Evolutionary conservation across 2,888 invertebrate genomes (phyloP), one percentile per base, ranked within the genome.

Genomic region (Cepaea hortensis): DNA sequence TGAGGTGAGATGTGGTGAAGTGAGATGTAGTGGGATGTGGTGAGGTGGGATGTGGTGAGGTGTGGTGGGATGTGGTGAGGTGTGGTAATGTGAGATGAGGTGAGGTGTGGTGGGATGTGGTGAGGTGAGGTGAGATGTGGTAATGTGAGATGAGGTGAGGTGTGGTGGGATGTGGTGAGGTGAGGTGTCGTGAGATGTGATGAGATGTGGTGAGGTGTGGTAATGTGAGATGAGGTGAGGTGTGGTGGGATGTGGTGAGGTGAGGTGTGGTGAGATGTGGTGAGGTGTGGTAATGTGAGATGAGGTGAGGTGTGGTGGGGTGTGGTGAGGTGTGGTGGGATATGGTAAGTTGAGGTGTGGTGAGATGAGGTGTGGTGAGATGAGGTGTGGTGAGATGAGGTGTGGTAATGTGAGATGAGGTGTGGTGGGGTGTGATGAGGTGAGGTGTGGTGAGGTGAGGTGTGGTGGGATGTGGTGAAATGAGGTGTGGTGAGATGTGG

Each of bases 161-260:
- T 50, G 75, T 35, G 61, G n/a, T 62, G 83, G 55, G 83, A 50
- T 35, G 48, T 35, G 2, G 83, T 62, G 73, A 82, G 82, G 65
- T 23, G 11, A 65, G 65, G 65, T 65, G 1, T 15, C 0, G 65
- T 65, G 65, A 65, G 65, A 18, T 18, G 65, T 15, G 65, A 2
- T 65, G 65, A 65, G 11, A 18, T 18, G 65, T 15, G 65, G 65
- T 65, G 65, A 65, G 11, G 65, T 2, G 65, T 15, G 65, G 65
- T 65, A 18, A 65, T 9, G 82, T 35, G 70, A 82, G 82, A 46
- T 62, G 35, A 72, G 72, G 23, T n/a, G n/a, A 72, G 65, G 65
- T 65, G 65, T 15, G 65, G 70, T 18, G 82, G 46, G 68, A 46
- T 65, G 65, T 15, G 11, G 65, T 65, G 65, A 65, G 65, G 1